Evolutionary conservation across 1,140 invertebrate species (phyloP), one percentile per base, ranked within the genome.

Genomic region (Drosophila ficusphila): DNA sequence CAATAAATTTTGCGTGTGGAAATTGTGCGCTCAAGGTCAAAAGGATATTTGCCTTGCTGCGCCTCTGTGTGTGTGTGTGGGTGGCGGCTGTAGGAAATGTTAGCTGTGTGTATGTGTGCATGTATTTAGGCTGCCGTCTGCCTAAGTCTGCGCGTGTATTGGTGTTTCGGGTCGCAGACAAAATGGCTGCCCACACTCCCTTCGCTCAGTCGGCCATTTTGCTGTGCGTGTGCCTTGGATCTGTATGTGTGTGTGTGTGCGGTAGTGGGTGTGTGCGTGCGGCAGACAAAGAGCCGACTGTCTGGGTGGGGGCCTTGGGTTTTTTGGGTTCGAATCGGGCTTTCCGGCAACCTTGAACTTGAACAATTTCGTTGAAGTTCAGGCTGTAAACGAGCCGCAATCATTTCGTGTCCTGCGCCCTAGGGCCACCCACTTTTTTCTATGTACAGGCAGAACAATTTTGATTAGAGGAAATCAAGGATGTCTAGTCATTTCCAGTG

Each of bases 1-100:
- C 89, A 90, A 86, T 90, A 90, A 90, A 90, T 90, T 90, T 79
- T 86, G 71, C 75, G 89, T 86, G 74, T 83, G 89, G 78, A 82
- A 89, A 90, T 90, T 73, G 64, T 85, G 68, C 48, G 77, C 79
- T 90, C 89, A 90, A 90, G 89, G 89, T 90, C 89, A 90, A 90
- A 90, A 90, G 89, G 89, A 90, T 90, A 90, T 90, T 90, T 67
- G 62, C 62, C 62, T 67, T 27, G 89, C 72, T 34, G 1, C 19
- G 58, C 36, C 39, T 64, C 58, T 27, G 41, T 42, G 6, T 36
- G 14, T 57, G 29, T 56, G 57, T 29, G 25, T 41, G 61, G 38
- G 56, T 27, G 21, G 48, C 19, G 48, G 19, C n/a, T 4, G 76
- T 88, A 88, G 82, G 82, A 88, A 88, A 88, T 81, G 74, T 41